These are phyloP conservation scores for Nomada goodeniana DNA, from an alignment of 2,888 invertebrate species.

Conservation along the genomic window DNA sequence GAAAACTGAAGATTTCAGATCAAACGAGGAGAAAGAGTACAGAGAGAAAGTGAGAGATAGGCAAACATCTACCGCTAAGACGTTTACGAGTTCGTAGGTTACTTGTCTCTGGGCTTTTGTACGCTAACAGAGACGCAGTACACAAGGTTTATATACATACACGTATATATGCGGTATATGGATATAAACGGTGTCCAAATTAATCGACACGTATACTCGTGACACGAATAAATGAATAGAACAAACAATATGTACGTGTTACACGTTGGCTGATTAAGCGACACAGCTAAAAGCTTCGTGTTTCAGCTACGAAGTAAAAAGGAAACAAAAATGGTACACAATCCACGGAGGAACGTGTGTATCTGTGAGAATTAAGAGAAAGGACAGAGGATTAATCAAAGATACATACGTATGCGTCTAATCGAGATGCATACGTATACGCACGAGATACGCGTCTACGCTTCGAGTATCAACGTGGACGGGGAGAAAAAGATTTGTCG, in stretches of 20 bases:
- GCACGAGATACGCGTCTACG: constrained; percentile 47
- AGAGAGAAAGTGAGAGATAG: constrained; percentile 46
- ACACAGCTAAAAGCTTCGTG: constrained; percentile 81
- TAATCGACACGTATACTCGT: neutral
- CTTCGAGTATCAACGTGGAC: constrained; percentile 47
- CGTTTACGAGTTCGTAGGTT: constrained; percentile 64
- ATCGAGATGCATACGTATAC: constrained; percentile 57
- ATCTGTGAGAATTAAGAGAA: constrained; percentile 20
- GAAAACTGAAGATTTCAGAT: neutral
- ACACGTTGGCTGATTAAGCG: constrained; percentile 80
- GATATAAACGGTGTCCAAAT: constrained; percentile 47
- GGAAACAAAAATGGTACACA: constrained; percentile 42
- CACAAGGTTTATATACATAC: constrained; percentile 54
- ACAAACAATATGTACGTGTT: constrained; percentile 67
- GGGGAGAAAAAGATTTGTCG: neutral
- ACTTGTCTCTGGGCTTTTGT: constrained; percentile 30
- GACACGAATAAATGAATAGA: constrained; percentile 26
- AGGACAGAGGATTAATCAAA: constrained; percentile 5
- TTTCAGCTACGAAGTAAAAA: constrained; percentile 71
- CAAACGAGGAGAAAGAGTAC: constrained; percentile 41
- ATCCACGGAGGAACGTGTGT: constrained; percentile 60
- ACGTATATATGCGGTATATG: constrained; percentile 36
- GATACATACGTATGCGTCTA: constrained; percentile 54
- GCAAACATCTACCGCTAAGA: constrained; percentile 80
- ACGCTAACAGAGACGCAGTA: constrained; percentile 48